phyloP scores from a whole-genome alignment of 1,140 invertebrate genomes.

The Tetragnatha versicolor region DNA sequence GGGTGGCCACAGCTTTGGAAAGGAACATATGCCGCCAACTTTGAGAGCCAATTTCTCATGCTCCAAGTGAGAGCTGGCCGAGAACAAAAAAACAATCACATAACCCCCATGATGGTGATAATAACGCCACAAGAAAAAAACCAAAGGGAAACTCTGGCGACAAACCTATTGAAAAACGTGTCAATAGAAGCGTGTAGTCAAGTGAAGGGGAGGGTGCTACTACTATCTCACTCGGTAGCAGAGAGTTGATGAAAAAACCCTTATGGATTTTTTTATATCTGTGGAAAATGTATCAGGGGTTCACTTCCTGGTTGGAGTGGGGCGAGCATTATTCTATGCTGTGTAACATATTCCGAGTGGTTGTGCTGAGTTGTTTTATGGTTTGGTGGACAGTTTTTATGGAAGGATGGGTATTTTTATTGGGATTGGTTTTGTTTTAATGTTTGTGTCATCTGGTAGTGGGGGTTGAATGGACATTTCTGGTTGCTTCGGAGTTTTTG shows the following conservation, averaged over 20 bases:
- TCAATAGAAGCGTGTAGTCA: constrained; percentile 22
- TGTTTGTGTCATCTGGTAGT: too few relatives aligned
- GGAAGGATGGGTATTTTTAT: too few relatives aligned
- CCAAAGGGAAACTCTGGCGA: constrained; percentile 27
- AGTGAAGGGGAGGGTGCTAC: too few relatives aligned
- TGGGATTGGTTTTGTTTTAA: too few relatives aligned
- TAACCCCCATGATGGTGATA: constrained; percentile 1
- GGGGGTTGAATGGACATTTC: too few relatives aligned
- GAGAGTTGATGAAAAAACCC: not conserved
- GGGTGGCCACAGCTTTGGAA: not conserved
- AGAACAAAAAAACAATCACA: constrained; percentile 32
- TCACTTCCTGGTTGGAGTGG: constrained; percentile 11
- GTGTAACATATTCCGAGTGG: too few relatives aligned
- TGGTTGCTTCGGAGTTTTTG: too few relatives aligned
- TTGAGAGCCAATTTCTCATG: constrained; percentile 40
- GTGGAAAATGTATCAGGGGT: not conserved
- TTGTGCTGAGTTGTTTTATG: too few relatives aligned
- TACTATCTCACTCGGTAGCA: too few relatives aligned
- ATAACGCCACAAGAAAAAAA: not conserved
- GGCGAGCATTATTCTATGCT: too few relatives aligned
- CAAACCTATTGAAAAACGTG: constrained; percentile 39
- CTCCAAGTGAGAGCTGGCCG: constrained; percentile 45
- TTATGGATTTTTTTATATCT: constrained; percentile 2
- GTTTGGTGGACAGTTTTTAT: too few relatives aligned
- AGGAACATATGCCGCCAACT: constrained; percentile 35